Base-by-base conservation (phyloP, 1,140 invertebrate genomes). In the Lordiphosa collinella region DNA sequence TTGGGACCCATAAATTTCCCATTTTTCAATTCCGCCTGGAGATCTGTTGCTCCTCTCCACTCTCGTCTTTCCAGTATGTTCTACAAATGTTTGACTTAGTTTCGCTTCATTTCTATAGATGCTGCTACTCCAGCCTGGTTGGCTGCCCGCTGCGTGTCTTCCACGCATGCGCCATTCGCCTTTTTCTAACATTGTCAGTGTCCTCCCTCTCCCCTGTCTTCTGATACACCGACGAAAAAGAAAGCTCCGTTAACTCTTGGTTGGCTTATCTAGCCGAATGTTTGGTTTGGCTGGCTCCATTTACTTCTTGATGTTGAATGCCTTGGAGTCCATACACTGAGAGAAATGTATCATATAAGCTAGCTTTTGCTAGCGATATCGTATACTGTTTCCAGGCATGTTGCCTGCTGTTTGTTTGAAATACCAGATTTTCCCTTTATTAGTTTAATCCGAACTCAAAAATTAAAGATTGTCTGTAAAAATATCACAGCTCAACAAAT, bases 71-170 rank as follows among this genome's bases (percentile, higher is more conserved):
- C 16, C 12, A 14, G 29, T 51, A 34, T 82, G 75, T 82, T 75
- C 71, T 70, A 80, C 75, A 80, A 80, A 80, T 80, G 78, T 80
- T 82, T 80, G 71, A 80, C 75, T 80, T 80, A 82, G 76, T 80
- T 80, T 82, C 52, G 76, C 47, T 35, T 37, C 52, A 75, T 59
- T 38, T 76, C 55, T 29, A 22, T 31, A 31, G 38, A 11, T 13
- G 43, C 36, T 13, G 5, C 12, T 41, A 9, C 32, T 38, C 12
- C 32, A 44, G 57, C 13, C 43, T 34, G 43, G 14, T 44, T 43
- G 32, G 49, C 49, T 41, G 52, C 72, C 53, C 41, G 74, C 74
- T 82, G 75, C 70, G 75, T 75, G 75, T 55, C 75, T 80, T 74
- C 60, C 75, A 80, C 75, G 75, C 75, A 80, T 80, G 75, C 75